Evolutionary conservation across 1,140 invertebrate species (phyloP).

Genomic region (Aradophagus sp.): DNA sequence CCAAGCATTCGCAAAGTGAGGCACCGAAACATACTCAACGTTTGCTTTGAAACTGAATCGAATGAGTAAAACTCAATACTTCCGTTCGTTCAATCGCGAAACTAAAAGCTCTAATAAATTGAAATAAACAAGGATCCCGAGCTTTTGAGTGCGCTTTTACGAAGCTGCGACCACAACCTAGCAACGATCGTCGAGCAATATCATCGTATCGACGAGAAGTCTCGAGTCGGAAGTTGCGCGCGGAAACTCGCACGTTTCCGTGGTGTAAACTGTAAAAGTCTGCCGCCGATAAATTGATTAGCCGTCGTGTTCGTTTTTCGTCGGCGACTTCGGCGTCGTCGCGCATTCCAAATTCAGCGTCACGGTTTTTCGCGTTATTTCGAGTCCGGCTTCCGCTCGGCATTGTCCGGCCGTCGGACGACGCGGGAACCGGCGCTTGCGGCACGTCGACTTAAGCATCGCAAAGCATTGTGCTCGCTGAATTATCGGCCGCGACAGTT

Average conservation of each 20-base stretch:
- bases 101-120: conserved; percentile 38
- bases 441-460: conserved; percentile 25
- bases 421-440: conserved; percentile 28
- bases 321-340: conserved; percentile 18
- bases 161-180: conserved; percentile 14
- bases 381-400: conserved; percentile 29
- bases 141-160: conserved; percentile 21
- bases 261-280: conserved; percentile 16
- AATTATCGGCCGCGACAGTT: conserved; percentile 16
- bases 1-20: too few species aligned
- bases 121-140: conserved; percentile 29
- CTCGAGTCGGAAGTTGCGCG: conserved; percentile 12
- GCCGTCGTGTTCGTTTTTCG: conserved; percentile 29
- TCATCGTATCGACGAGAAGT: conserved; percentile 22
- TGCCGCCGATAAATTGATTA: conserved; percentile 39
- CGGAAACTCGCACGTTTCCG: conserved; percentile 22
- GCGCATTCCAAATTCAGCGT: conserved; percentile 17
- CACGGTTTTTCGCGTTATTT: conserved; percentile 37
- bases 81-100: neutral
- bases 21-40: too few species aligned
- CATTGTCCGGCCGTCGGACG: conserved; percentile 18
- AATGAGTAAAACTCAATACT: neutral
- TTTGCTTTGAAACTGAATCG: too few species aligned
- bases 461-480: conserved; percentile 18
- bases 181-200: conserved; percentile 14